These are phyloP conservation scores for Mixornis gularis DNA, from an alignment of 2,113 vertebrate genomes.

Conservation along the genomic window DNA sequence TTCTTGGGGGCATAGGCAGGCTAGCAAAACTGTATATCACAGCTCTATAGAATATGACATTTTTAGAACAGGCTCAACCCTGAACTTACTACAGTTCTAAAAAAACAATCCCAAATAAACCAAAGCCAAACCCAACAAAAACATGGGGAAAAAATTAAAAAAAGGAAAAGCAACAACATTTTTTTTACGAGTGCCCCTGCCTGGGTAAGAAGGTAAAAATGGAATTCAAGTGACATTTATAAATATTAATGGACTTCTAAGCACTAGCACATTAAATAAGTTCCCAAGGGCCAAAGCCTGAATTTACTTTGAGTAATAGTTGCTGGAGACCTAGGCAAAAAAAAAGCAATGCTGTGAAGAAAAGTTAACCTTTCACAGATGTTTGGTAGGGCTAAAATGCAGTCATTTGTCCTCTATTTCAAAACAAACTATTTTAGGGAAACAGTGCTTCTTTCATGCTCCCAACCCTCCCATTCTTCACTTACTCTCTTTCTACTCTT, in stretches of 20 bases:
- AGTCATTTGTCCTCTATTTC: not conserved
- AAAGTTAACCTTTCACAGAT: not conserved
- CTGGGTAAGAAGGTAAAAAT: not conserved
- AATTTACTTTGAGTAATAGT: not conserved
- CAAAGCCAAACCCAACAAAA: not conserved
- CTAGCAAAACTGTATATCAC: not conserved
- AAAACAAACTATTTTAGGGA: not conserved
- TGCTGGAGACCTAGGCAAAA: not conserved
- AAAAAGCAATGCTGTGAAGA: not conserved
- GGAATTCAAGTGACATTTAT: not conserved
- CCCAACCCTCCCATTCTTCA: not conserved
- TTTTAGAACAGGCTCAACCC: constrained; percentile 27
- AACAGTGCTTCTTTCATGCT: not conserved
- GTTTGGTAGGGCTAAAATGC: not conserved
- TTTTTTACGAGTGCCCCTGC: not conserved
- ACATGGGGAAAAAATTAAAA: not conserved
- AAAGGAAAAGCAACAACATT: not conserved
- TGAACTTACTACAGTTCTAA: not conserved
- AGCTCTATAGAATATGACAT: constrained; percentile 15
- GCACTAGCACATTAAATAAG: not conserved
- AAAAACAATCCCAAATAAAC: not conserved
- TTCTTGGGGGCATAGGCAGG: not conserved
- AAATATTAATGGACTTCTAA: not conserved
- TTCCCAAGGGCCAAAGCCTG: not conserved
- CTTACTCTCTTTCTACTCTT: not conserved